A percentile compares a stretch with the other conserved stretches of the same genome.
These are phyloP conservation scores for Lithodes maja DNA, from an alignment of 2,888 invertebrate genomes.

Conservation along the genomic window DNA sequence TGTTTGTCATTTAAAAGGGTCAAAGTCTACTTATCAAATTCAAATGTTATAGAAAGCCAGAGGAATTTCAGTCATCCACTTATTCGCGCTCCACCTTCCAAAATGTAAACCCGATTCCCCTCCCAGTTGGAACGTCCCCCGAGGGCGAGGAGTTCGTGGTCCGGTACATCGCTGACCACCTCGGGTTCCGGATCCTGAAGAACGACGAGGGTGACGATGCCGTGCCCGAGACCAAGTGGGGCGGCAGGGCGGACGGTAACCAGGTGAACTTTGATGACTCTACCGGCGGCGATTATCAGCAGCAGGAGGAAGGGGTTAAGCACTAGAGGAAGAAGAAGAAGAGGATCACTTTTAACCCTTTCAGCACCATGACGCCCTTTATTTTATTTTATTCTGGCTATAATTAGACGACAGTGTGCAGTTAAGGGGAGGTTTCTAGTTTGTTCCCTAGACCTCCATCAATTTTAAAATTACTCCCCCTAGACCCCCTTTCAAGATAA, in stretches of 20 bases:
- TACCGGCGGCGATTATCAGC: background rate
- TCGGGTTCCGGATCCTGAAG: constrained; percentile 41
- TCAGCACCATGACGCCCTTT: too few species aligned
- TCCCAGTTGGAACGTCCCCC: constrained; percentile 39
- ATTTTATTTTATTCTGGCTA: too few species aligned
- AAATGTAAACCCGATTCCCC: background rate
- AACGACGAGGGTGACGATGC: constrained; percentile 22
- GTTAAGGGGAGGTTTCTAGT: too few species aligned
- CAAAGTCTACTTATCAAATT: too few species aligned
- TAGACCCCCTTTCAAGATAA: too few species aligned
- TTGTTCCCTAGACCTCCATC: too few species aligned
- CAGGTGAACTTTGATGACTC: constrained; percentile 25
- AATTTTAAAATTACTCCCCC: too few species aligned
- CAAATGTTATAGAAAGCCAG: too few species aligned
- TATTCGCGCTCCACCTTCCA: background rate
- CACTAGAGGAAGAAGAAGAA: background rate
- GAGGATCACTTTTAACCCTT: background rate
- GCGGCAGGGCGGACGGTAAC: constrained; percentile 40
- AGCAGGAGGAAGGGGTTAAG: background rate
- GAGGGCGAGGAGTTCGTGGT: constrained; percentile 33
- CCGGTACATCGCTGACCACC: constrained; percentile 47
- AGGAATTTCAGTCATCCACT: too few species aligned
- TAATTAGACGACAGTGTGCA: too few species aligned
- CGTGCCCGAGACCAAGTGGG: constrained; percentile 21
- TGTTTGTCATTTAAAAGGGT: too few species aligned